Conservation (phyloP, 2,113 vertebrate genomes). For the Grus americana region DNA sequence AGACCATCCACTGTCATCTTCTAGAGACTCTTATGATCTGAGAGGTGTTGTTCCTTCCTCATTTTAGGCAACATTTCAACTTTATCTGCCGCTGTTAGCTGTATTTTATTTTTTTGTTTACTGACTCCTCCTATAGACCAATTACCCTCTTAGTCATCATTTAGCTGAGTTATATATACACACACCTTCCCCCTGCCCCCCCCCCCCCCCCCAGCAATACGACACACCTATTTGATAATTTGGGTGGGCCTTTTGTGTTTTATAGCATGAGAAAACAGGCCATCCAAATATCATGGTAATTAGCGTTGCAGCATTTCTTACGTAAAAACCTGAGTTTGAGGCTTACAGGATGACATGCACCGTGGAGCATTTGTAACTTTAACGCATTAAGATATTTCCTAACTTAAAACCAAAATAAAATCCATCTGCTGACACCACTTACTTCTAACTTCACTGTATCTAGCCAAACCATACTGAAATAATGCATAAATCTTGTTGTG, state of each 20-base stretch:
- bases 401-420: not conserved
- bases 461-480: not conserved
- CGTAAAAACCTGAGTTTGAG: not conserved
- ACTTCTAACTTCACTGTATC: not conserved
- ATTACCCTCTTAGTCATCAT: not conserved
- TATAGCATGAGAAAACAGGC: not conserved
- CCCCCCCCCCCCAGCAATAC: not conserved
- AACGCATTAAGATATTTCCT: not conserved
- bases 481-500: not conserved
- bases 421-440: not conserved
- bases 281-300: not conserved
- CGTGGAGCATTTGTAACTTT: not conserved
- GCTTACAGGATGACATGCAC: not conserved
- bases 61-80: not conserved
- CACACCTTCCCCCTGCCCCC: too few relatives aligned
- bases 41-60: not conserved
- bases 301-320: not conserved
- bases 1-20: not conserved
- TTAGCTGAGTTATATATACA: not conserved
- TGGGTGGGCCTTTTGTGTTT: not conserved
- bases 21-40: not conserved
- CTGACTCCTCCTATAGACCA: not conserved
- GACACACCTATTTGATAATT: not conserved
- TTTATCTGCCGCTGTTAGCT: not conserved
- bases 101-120: not conserved